Base-by-base conservation (phyloP, 2,113 vertebrate genomes). In the Brienomyrus brachyistius region DNA sequence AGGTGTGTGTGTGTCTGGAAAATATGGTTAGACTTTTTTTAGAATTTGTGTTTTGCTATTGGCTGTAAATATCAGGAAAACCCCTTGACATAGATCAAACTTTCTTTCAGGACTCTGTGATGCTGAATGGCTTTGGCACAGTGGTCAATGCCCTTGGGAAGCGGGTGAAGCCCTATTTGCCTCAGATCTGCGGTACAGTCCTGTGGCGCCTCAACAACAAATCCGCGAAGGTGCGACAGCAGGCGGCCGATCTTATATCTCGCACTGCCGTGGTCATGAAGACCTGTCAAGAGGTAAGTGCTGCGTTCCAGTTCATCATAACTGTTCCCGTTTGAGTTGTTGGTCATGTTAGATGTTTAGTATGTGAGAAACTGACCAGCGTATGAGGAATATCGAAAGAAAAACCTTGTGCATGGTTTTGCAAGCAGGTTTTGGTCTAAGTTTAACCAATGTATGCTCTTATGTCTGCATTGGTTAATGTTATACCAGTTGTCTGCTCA, bases 121-220 rank as follows among this genome's bases (percentile, higher is more conserved):
- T 99, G 98, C 93, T 99, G 91, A 99, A 99, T 52, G 98, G 98
- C 40, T 99, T 99, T 87, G 98, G 98, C 88, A 99, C 98, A 0
- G 98, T 99, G 89, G 98, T 99, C 83, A 99, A 99, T 91, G 98
- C 98, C 90, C 97, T 99, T 0, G 98, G 98, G 88, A 99, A 99
- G 92, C 96, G 98, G 11, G 98, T 99, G 35, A 99, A 99, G 77
- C 98, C 98, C 1, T 99, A 99, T 93, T 94, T 99, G 94, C 98
- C 98, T 50, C 98, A 99, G 94, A 99, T 99, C 93, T 99, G 98
- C 48, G 98, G 98, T 97, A 99, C 98, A 0, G 98, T 99, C 85
- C 92, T 99, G 91, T 99, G 98, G 98, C 98, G 98, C 94, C 95
- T 99, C 91, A 99, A 99, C 96, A 99, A 99, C 95, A 99, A 99